Conservation (phyloP, 2,888 invertebrate genomes). For the Platycnemis pennipes region DNA sequence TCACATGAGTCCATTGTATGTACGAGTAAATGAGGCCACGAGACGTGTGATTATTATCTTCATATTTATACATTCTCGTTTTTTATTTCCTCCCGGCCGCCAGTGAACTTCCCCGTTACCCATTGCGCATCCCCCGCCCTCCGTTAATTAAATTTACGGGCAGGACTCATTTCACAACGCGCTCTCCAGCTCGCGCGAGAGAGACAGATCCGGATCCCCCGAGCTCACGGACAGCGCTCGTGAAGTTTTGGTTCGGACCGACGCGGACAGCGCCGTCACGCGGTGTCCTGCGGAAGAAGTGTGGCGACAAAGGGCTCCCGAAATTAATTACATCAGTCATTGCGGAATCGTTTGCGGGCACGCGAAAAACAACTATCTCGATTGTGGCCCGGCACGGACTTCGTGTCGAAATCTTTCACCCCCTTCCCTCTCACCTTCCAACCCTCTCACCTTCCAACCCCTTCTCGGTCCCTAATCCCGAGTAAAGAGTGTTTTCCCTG, state of each 20-base stretch:
- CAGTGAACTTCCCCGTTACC: constrained; percentile 12
- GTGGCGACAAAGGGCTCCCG: neutral
- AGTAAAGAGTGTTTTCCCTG: neutral
- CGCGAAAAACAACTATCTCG: neutral
- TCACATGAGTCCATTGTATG: neutral
- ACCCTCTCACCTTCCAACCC: neutral
- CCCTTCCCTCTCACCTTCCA: neutral
- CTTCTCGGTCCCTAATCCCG: too few relatives aligned
- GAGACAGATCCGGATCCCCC: neutral
- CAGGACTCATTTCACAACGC: constrained; percentile 10
- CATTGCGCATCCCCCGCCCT: neutral
- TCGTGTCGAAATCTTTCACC: neutral
- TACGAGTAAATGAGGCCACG: neutral
- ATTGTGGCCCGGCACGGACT: neutral
- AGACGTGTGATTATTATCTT: neutral
- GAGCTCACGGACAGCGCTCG: neutral
- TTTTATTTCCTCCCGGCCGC: neutral
- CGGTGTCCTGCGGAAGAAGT: neutral
- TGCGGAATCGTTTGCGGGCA: constrained; percentile 5
- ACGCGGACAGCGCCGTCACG: neutral
- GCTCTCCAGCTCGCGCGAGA: neutral
- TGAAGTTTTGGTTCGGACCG: constrained; percentile 3
- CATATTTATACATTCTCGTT: neutral
- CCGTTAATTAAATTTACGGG: constrained; percentile 18
- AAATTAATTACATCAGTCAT: neutral